These are phyloP conservation scores for Dendronephthya gigantea DNA, from an alignment of 64 coral and sea anemone species.

Conservation along the genomic window DNA sequence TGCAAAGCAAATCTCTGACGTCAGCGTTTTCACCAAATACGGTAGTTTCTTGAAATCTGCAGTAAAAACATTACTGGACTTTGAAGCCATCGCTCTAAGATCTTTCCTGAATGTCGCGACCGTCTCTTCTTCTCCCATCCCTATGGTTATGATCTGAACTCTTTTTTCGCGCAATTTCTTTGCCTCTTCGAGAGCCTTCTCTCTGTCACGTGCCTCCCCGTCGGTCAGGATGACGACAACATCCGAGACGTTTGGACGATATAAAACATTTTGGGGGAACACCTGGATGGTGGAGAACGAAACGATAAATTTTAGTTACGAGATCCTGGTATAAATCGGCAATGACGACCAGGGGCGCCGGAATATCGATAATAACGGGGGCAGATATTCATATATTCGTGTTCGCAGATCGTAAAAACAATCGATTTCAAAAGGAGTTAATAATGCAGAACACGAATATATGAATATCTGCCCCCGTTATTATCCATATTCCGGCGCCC, in stretches of 20 bases:
- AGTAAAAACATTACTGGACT: background rate
- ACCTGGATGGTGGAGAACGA: background rate
- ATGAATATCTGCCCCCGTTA: no score
- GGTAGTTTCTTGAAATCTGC: constrained; percentile 1
- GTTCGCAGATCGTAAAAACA: no score
- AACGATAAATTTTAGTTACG: background rate
- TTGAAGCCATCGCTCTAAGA: background rate
- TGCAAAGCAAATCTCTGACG: constrained; percentile 6
- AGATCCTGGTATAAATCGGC: no score
- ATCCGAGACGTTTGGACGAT: background rate
- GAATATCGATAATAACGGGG: no score
- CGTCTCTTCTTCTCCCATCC: background rate
- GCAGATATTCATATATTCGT: no score
- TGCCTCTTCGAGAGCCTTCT: background rate
- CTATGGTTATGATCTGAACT: background rate
- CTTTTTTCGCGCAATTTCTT: background rate
- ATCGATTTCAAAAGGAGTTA: no score
- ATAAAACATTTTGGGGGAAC: background rate
- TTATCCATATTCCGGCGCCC: no score
- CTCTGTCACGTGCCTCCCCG: background rate
- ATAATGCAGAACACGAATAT: no score
- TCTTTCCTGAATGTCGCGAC: background rate
- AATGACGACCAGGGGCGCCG: no score
- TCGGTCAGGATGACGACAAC: constrained; percentile 4
- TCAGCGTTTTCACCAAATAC: background rate